Evolutionary conservation across 1,140 invertebrate species (phyloP).

Genomic region (Limonius californicus): DNA sequence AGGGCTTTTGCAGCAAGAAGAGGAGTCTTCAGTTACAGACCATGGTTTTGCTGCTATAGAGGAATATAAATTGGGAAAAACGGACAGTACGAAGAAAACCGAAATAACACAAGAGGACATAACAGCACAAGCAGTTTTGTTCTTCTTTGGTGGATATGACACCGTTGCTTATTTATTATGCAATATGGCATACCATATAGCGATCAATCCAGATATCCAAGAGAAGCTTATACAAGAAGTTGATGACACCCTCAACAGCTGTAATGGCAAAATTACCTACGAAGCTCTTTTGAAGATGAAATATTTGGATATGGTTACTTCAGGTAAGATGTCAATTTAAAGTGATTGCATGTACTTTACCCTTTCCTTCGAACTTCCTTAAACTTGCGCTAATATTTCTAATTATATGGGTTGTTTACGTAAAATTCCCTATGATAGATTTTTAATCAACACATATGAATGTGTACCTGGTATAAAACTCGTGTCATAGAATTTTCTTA

Average conservation of each 20-base stretch:
- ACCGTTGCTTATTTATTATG: slow-evolving; percentile 42
- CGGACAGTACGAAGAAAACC: too few species aligned
- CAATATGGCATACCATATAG: slow-evolving; percentile 47
- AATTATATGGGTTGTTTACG: too few species aligned
- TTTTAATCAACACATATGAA: too few species aligned
- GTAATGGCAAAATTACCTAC: slow-evolving; percentile 41
- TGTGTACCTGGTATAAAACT: too few species aligned
- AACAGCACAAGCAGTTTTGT: slow-evolving; percentile 42
- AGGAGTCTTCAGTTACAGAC: slow-evolving; percentile 38
- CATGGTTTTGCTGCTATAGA: slow-evolving; percentile 31
- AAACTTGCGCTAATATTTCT: too few species aligned
- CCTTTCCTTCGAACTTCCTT: too few species aligned
- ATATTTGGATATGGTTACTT: slow-evolving; percentile 49
- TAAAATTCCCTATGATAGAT: too few species aligned
- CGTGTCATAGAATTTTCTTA: too few species aligned
- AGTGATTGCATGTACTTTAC: too few species aligned
- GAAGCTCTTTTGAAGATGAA: slow-evolving; percentile 48
- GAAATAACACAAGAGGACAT: slow-evolving; percentile 17
- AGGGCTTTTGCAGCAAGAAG: slow-evolving; percentile 38
- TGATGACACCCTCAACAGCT: slow-evolving; percentile 35
- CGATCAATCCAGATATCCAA: slow-evolving; percentile 52
- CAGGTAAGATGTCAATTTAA: too few species aligned
- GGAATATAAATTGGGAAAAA: too few species aligned
- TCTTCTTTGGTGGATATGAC: slow-evolving; percentile 45
- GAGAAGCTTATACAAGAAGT: slow-evolving; percentile 45